Evolutionary conservation across 2,888 invertebrate genomes (phyloP).

Genomic region (Nymphalis urticae): DNA sequence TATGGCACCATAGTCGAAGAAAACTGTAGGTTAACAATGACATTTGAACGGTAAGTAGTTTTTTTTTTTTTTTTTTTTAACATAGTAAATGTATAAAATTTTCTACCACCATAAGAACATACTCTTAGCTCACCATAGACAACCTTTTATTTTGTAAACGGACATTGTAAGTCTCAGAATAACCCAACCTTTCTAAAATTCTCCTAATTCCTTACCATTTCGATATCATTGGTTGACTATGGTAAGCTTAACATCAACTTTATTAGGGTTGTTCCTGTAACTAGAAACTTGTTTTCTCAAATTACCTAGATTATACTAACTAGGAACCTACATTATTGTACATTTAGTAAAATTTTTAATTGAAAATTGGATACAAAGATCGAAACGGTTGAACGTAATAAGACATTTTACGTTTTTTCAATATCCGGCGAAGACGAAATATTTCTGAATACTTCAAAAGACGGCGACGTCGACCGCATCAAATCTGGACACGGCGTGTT

Average conservation of each 20-base stretch:
- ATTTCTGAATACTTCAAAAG: slow-evolving; percentile 59
- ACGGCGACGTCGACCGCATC: slow-evolving; percentile 57
- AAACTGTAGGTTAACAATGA: slow-evolving; percentile 18
- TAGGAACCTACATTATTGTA: slow-evolving; percentile 36
- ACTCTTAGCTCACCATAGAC: slow-evolving; percentile 17
- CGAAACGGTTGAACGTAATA: neutral
- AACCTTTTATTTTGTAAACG: neutral
- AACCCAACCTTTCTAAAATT: neutral
- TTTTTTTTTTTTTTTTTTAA: slow-evolving; percentile 5
- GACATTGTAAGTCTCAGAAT: neutral
- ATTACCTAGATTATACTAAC: slow-evolving; percentile 28
- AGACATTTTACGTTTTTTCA: slow-evolving; percentile 35
- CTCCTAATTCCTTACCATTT: neutral
- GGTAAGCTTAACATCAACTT: slow-evolving; percentile 5
- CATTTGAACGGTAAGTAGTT: slow-evolving; percentile 24
- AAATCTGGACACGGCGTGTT: slow-evolving; percentile 71
- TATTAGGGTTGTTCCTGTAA: slow-evolving; percentile 7
- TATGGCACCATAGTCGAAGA: slow-evolving; percentile 34
- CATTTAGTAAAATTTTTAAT: slow-evolving; percentile 20
- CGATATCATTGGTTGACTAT: neutral
- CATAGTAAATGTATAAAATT: slow-evolving; percentile 29
- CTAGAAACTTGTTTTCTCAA: slow-evolving; percentile 17
- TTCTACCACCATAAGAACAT: slow-evolving; percentile 10
- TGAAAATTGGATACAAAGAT: slow-evolving; percentile 13
- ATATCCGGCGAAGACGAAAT: slow-evolving; percentile 68